A percentile compares a stretch with the other conserved stretches of the same genome.
These are phyloP conservation scores for Machimus rusticus DNA, from an alignment of 2,888 invertebrate species.

Conservation along the genomic window DNA sequence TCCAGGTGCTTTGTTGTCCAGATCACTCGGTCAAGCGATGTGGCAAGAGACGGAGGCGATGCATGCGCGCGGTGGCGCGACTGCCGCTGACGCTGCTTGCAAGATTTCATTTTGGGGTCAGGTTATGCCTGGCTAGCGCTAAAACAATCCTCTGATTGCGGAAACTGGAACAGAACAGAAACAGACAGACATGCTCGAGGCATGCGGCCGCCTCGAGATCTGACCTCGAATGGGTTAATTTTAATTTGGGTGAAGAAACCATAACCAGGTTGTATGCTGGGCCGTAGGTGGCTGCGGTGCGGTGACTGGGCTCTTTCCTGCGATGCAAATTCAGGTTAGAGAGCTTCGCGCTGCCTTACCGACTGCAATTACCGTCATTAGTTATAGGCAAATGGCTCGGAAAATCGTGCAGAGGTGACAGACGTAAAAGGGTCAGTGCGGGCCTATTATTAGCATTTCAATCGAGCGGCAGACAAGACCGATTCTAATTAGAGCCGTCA, in stretches of 20 bases:
- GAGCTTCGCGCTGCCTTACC: neutral
- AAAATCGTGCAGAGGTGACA: constrained; percentile 23
- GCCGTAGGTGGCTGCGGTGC: constrained; percentile 18
- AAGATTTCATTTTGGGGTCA: constrained; percentile 41
- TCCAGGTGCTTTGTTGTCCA: constrained; percentile 34
- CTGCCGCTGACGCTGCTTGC: constrained; percentile 7
- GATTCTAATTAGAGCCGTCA: constrained; percentile 4
- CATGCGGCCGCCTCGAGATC: neutral
- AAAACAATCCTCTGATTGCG: constrained; percentile 32
- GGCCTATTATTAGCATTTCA: neutral
- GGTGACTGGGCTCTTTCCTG: constrained; percentile 9
- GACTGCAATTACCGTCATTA: constrained; percentile 22
- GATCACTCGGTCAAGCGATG: constrained; percentile 36
- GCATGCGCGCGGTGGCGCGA: neutral
- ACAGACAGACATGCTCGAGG: neutral
- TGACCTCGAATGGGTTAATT: constrained; percentile 38
- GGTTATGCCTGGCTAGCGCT: constrained; percentile 35
- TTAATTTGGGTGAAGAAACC: constrained; percentile 39
- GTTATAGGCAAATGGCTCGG: constrained; percentile 20
- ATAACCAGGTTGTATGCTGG: constrained; percentile 27
- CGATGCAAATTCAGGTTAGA: constrained; percentile 33
- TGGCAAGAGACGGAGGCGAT: neutral
- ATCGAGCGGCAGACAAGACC: neutral
- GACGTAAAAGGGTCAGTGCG: constrained; percentile 10
- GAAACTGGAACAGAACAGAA: constrained; percentile 32